These are phyloP conservation scores for Hormiphora californensis DNA, from an alignment of 37 sponge, comb jelly and placozoan species.

Conservation along the genomic window DNA sequence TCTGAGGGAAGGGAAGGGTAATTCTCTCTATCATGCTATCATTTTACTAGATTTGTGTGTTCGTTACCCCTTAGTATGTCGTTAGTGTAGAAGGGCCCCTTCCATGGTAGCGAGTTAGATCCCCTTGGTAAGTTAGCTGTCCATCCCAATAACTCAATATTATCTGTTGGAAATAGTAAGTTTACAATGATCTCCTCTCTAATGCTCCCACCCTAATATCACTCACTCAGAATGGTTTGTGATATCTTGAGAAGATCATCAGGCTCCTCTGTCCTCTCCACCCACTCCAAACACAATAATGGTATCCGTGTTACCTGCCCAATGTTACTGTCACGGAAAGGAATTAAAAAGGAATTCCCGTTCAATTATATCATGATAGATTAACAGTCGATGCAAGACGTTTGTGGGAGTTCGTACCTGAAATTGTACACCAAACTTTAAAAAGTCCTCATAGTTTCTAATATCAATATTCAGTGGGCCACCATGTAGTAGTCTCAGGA, in stretches of 20 bases:
- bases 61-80: not conserved
- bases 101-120: no score
- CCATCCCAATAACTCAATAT: no score
- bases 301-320: no score
- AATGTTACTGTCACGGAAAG: no score
- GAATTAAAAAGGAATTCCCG: no score
- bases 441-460: not conserved
- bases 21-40: not conserved
- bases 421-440: not conserved
- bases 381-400: no score
- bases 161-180: no score
- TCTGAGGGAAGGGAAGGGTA: not conserved
- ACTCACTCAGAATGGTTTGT: no score
- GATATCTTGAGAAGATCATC: not conserved
- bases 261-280: not conserved
- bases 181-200: no score
- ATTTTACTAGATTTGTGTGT: not conserved
- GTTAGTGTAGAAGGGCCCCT: conserved; percentile 5
- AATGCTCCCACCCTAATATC: no score
- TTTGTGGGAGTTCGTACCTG: not conserved
- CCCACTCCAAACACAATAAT: not conserved
- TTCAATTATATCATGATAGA: no score
- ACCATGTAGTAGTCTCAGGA: not conserved
- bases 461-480: not conserved
- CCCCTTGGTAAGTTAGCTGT: no score